Evolutionary conservation across 2,797 vertebrate species (phyloP).

Genomic region (Halcyon chelicuti): DNA sequence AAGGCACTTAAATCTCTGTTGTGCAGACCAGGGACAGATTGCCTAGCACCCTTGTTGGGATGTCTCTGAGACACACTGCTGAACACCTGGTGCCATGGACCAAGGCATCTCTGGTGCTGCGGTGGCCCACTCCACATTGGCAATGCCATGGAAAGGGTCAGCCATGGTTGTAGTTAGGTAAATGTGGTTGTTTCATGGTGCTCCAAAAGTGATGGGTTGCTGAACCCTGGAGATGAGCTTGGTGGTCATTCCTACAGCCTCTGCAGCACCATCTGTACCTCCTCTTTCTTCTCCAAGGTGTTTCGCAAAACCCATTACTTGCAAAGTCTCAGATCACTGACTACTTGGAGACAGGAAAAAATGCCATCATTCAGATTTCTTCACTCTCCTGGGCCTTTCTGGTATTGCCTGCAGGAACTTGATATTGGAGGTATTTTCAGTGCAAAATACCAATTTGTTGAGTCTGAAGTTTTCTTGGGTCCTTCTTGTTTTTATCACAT

Average conservation of each 20-base stretch:
- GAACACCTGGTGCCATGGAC: accelerated
- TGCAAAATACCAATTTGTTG: not conserved
- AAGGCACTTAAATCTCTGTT: not conserved
- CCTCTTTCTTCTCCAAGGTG: not conserved
- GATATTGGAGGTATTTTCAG: not conserved
- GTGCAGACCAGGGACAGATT: not conserved
- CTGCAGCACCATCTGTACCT: accelerated
- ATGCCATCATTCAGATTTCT: not conserved
- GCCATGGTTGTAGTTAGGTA: not conserved
- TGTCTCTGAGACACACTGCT: not conserved
- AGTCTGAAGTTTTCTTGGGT: not conserved
- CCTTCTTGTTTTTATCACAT: not conserved
- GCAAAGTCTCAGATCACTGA: not conserved
- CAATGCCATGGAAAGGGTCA: not conserved
- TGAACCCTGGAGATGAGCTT: not conserved
- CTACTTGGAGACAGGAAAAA: not conserved
- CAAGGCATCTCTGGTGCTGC: accelerated
- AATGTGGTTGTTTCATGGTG: not conserved
- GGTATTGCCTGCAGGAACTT: not conserved
- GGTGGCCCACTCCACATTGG: not conserved
- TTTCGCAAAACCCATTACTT: not conserved
- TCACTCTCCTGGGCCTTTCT: not conserved
- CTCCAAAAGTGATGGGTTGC: not conserved
- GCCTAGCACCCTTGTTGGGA: not conserved
- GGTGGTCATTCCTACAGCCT: not conserved